Conservation (phyloP, 1,140 invertebrate genomes). For the Melanaphis sacchari region DNA sequence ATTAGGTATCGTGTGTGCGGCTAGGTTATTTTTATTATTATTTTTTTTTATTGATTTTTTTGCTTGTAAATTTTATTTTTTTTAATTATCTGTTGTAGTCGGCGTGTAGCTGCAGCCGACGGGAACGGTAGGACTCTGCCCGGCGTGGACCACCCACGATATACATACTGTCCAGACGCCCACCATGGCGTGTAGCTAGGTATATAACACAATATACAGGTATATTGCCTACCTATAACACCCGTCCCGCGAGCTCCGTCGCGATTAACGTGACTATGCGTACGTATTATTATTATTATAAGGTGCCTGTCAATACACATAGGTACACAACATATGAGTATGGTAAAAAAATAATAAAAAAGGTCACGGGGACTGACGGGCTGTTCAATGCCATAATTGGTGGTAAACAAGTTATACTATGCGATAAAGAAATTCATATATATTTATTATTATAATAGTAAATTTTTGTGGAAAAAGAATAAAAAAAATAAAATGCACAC, state of each 20-base stretch:
- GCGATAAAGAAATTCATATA: background rate
- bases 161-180: conserved; percentile 20
- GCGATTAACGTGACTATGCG: background rate
- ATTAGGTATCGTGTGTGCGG: background rate
- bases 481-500: background rate
- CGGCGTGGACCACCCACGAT: conserved; percentile 32
- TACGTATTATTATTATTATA: background rate
- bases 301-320: background rate
- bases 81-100: conserved; percentile 7
- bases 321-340: background rate
- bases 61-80: conserved; percentile 16
- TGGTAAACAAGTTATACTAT: background rate
- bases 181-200: conserved; percentile 18
- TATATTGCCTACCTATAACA: background rate
- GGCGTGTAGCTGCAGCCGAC: background rate
- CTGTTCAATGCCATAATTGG: background rate
- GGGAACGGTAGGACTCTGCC: conserved; percentile 40
- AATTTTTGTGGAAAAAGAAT: background rate
- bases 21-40: background rate
- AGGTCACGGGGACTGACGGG: background rate
- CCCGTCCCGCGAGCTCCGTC: background rate
- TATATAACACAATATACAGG: background rate
- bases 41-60: conserved; percentile 12
- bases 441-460: background rate
- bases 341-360: background rate